Evolutionary conservation across 2,888 invertebrate species (phyloP).

Genomic region (Orchesellides sinensis): DNA sequence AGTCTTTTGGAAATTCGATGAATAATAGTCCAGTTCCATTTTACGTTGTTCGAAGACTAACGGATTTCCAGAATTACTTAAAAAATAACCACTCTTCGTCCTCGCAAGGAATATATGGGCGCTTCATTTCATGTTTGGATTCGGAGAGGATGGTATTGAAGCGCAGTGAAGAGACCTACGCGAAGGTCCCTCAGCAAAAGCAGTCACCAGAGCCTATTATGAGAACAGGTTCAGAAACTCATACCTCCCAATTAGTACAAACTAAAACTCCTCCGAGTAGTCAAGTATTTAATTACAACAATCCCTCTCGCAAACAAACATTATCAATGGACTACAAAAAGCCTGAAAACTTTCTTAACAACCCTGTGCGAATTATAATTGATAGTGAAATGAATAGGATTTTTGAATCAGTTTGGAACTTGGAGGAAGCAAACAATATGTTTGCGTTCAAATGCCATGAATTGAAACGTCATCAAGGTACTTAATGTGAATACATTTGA

Average conservation of each 20-base stretch:
- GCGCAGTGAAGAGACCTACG: neutral
- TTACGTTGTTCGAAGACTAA: slow-evolving; percentile 4
- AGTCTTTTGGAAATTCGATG: neutral
- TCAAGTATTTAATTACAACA: too few relatives aligned
- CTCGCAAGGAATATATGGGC: neutral
- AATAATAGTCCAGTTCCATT: neutral
- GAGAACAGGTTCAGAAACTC: too few relatives aligned
- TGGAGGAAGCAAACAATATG: slow-evolving; percentile 18
- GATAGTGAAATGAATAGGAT: slow-evolving; percentile 13
- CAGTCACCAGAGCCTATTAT: too few relatives aligned
- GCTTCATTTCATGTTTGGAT: slow-evolving; percentile 18
- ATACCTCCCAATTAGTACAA: too few relatives aligned
- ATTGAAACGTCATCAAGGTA: slow-evolving; percentile 25
- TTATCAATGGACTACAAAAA: too few relatives aligned
- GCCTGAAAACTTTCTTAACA: neutral
- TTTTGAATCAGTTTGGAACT: neutral
- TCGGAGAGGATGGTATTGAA: neutral
- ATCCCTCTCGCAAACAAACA: too few relatives aligned
- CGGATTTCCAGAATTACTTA: slow-evolving; percentile 9
- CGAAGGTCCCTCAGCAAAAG: neutral
- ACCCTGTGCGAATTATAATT: slow-evolving; percentile 5
- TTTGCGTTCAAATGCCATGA: slow-evolving; percentile 32
- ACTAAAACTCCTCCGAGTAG: too few relatives aligned
- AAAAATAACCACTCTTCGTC: neutral
- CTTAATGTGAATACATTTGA: neutral